Percentiles rank a stretch among this genome's conserved stretches.
phyloP scores from a whole-genome alignment of 1,140 invertebrate species.

The Aphaenogaster ashmeadi region DNA sequence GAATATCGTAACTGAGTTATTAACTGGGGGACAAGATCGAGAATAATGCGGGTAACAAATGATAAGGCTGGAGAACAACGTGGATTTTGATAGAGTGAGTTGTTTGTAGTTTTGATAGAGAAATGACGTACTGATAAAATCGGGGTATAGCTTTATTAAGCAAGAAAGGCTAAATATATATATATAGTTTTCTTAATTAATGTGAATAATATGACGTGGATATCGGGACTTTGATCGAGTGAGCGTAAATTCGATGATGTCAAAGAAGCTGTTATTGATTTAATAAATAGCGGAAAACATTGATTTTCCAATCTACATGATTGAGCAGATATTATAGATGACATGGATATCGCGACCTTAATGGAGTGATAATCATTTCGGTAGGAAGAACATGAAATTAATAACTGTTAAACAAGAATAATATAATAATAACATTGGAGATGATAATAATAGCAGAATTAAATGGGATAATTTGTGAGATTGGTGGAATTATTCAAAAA shows the following conservation, averaged over 20 bases:
- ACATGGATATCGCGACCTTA: not conserved
- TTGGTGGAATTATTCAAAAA: not conserved
- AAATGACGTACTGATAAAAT: not conserved
- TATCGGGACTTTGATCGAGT: not conserved
- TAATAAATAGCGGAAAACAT: not conserved
- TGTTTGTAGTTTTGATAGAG: not conserved
- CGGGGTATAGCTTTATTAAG: not conserved
- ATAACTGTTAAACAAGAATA: not conserved
- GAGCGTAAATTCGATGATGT: not conserved
- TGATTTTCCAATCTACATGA: not conserved
- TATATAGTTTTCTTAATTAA: not conserved
- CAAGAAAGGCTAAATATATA: not conserved
- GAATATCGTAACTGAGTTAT: conserved; percentile 1
- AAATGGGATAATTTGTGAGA: not conserved
- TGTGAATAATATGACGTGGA: conserved; percentile 9
- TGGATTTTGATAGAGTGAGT: conserved; percentile 17
- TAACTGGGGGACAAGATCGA: not conserved
- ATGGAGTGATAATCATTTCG: not conserved
- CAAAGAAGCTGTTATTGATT: not conserved
- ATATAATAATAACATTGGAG: not conserved
- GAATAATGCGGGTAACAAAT: conserved; percentile 3
- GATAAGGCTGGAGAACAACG: not conserved
- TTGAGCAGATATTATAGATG: not conserved
- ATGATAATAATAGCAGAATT: not conserved
- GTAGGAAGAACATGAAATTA: not conserved